Conservation (phyloP, 2,888 invertebrate species). For the Habrosyne pyritoides region DNA sequence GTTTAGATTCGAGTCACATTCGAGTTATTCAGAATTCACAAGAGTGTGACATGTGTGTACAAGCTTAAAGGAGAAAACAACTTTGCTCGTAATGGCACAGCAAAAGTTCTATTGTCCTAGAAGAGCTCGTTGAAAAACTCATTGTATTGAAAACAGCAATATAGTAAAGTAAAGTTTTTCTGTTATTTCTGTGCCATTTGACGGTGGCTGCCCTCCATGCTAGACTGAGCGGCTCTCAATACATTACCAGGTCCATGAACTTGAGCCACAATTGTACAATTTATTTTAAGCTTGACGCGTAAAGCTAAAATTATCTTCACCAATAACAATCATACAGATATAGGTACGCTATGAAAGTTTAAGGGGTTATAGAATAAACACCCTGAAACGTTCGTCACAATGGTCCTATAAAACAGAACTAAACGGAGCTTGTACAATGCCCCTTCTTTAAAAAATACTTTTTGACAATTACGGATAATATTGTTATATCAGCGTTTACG, state of each 20-base stretch:
- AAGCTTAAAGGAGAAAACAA: neutral
- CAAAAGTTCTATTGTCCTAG: constrained; percentile 4
- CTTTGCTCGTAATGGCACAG: neutral
- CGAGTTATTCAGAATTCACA: neutral
- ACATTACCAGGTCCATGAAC: constrained; percentile 69
- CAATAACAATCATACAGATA: constrained; percentile 13
- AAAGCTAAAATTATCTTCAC: constrained; percentile 7
- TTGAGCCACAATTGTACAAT: constrained; percentile 52
- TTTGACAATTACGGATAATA: constrained; percentile 16
- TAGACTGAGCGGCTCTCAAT: constrained; percentile 53
- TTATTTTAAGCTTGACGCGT: constrained; percentile 52
- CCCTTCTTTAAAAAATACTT: no score
- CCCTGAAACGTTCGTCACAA: no score
- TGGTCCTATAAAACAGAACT: no score
- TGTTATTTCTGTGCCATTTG: constrained; percentile 29
- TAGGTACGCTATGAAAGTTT: neutral
- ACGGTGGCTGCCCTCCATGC: constrained; percentile 40
- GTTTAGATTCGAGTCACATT: neutral
- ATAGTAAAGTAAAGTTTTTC: constrained; percentile 8
- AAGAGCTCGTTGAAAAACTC: constrained; percentile 14
- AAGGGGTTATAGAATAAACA: neutral
- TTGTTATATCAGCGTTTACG: no score
- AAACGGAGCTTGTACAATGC: no score
- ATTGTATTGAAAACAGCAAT: constrained; percentile 11
- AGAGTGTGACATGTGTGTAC: neutral